phyloP scores from a whole-genome alignment of 2,797 vertebrate genomes.

The Acrossocheilus fasciatus region DNA sequence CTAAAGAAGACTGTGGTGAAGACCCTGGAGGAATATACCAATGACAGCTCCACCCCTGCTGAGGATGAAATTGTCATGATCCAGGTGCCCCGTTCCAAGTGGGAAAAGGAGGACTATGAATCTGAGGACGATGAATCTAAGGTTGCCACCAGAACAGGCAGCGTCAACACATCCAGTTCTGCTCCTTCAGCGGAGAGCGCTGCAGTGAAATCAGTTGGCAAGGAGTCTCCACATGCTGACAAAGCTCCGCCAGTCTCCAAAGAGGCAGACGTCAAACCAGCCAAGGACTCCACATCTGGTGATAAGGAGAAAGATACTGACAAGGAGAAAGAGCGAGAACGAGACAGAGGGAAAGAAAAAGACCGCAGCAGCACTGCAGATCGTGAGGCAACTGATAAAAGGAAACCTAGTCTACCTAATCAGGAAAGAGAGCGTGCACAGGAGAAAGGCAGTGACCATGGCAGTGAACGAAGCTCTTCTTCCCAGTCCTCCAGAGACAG shows the following conservation, averaged over 20 bases:
- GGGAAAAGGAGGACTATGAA: conserved; percentile 88
- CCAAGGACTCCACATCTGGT: conserved; percentile 66
- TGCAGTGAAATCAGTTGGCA: conserved; percentile 72
- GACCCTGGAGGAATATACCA: conserved; percentile 86
- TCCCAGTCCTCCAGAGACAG: conserved; percentile 75
- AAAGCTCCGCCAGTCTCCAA: conserved; percentile 72
- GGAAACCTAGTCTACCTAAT: conserved; percentile 66
- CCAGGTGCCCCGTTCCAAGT: conserved; percentile 85
- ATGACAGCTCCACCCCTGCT: conserved; percentile 80
- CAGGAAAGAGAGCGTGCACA: conserved; percentile 76
- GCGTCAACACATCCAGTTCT: conserved; percentile 61
- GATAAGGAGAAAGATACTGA: conserved; percentile 70
- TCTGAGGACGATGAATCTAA: conserved; percentile 85
- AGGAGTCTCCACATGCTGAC: conserved; percentile 74
- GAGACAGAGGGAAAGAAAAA: conserved; percentile 54
- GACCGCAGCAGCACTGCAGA: conserved; percentile 69
- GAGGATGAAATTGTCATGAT: conserved; percentile 85
- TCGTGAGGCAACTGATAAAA: conserved; percentile 80
- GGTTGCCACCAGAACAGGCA: conserved; percentile 65
- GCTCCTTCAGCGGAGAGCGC: conserved; percentile 73
- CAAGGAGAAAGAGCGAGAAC: conserved; percentile 52
- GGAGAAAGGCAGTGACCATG: conserved; percentile 75
- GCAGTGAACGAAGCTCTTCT: conserved; percentile 73
- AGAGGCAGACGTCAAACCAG: conserved; percentile 73
- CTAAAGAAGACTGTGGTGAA: conserved; percentile 82